These are phyloP conservation scores for Drosophila paramelanica DNA, from an alignment of 2,888 invertebrate genomes.

Conservation along the genomic window DNA sequence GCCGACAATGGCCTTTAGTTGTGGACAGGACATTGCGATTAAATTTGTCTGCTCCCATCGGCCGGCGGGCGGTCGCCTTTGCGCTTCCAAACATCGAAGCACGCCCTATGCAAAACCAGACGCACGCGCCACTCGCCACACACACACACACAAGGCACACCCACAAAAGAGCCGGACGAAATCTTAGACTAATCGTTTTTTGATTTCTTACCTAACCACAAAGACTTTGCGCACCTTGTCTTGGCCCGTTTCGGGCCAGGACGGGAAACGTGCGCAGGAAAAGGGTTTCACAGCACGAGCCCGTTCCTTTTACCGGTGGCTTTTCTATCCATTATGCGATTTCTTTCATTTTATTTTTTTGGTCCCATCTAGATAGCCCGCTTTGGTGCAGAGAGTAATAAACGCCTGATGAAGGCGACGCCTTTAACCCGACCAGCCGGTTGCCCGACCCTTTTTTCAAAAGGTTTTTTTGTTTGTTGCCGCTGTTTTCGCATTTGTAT, in stretches of 20 bases:
- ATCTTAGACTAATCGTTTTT: constrained; percentile 77
- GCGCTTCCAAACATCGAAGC: neutral
- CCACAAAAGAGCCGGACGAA: constrained; percentile 32
- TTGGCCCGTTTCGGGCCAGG: constrained; percentile 21
- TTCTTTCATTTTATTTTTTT: constrained; percentile 24
- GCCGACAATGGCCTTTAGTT: constrained; percentile 32
- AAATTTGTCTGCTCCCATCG: constrained; percentile 45
- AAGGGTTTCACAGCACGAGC: constrained; percentile 42
- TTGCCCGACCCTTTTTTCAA: constrained; percentile 40
- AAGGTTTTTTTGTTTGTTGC: constrained; percentile 31
- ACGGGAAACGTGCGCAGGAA: constrained; percentile 52
- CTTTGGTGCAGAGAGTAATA: constrained; percentile 49
- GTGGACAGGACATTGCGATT: constrained; percentile 45
- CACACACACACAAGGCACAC: constrained; percentile 12
- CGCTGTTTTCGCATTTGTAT: constrained; percentile 48
- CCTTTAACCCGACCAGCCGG: constrained; percentile 30
- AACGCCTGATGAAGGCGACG: constrained; percentile 65
- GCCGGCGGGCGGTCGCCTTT: constrained; percentile 3
- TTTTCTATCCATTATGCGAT: constrained; percentile 22
- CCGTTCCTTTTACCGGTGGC: constrained; percentile 7
- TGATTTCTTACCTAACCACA: constrained; percentile 67
- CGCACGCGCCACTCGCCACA: constrained; percentile 8
- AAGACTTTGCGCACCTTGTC: constrained; percentile 38
- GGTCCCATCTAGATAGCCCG: constrained; percentile 63
- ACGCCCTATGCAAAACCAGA: constrained; percentile 3